These are phyloP conservation scores for Bellardia pandia DNA, from an alignment of 2,888 invertebrate species.

Conservation along the genomic window DNA sequence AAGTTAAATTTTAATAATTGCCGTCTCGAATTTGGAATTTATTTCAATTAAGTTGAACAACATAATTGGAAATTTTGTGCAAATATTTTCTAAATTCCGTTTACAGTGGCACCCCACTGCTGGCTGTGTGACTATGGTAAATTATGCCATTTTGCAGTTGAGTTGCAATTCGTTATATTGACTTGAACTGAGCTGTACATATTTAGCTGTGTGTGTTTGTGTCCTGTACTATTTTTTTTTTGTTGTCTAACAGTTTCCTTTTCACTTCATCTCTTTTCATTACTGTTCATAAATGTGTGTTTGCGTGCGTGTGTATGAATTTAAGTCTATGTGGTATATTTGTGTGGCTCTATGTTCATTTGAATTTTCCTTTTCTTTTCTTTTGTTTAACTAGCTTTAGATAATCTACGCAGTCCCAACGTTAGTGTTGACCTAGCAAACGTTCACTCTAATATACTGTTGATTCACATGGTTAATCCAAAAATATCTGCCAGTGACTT, in stretches of 20 bases:
- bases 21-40: too few relatives aligned
- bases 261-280: conserved; percentile 30
- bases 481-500: conserved; percentile 86
- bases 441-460: conserved; percentile 91
- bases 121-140: conserved; percentile 5
- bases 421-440: conserved; percentile 87
- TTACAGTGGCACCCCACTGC: not conserved
- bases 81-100: not conserved
- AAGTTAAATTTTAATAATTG: too few relatives aligned
- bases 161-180: conserved; percentile 57
- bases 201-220: not conserved
- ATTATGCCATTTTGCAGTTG: conserved; percentile 63
- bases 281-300: not conserved
- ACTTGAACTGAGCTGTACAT: conserved; percentile 30
- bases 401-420: conserved; percentile 86
- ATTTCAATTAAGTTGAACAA: not conserved
- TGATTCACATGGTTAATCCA: conserved; percentile 86
- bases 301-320: not conserved
- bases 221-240: not conserved
- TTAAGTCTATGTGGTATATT: conserved; percentile 7
- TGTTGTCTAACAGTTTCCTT: not conserved
- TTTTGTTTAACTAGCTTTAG: conserved; percentile 82
- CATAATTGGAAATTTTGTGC: not conserved
- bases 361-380: conserved; percentile 30
- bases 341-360: conserved; percentile 1